These are phyloP conservation scores for Argyrosomus japonicus DNA, from an alignment of 2,113 vertebrate species.

Conservation along the genomic window DNA sequence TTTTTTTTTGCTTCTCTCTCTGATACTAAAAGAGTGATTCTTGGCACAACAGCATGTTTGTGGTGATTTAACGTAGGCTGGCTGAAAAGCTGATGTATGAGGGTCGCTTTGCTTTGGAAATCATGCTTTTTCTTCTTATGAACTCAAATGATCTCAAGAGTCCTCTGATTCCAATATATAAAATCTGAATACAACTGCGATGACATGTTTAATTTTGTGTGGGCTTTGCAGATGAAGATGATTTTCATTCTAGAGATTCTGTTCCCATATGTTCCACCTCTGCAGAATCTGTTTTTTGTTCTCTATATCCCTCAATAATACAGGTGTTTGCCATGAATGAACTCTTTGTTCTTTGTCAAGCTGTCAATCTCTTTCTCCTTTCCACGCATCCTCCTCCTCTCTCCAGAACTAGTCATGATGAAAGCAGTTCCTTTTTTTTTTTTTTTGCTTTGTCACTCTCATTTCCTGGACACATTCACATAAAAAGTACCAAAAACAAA, in stretches of 20 bases:
- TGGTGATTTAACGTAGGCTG: slow-evolving; percentile 39
- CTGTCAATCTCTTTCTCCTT: slow-evolving; percentile 24
- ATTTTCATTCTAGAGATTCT: background rate
- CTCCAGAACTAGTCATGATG: slow-evolving; percentile 6
- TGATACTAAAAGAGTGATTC: slow-evolving; percentile 34
- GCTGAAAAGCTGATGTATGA: slow-evolving; percentile 20
- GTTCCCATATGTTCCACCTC: background rate
- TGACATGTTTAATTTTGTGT: slow-evolving; percentile 25
- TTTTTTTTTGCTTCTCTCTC: slow-evolving; percentile 16
- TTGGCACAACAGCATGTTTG: slow-evolving; percentile 47
- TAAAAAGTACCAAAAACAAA: background rate
- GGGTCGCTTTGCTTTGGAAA: slow-evolving; percentile 46
- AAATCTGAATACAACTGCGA: too few relatives aligned
- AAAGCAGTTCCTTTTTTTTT: background rate
- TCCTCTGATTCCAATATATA: slow-evolving; percentile 11
- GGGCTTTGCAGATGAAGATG: background rate
- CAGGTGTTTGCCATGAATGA: slow-evolving; percentile 60
- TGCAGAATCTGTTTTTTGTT: slow-evolving; percentile 10
- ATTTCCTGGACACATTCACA: background rate
- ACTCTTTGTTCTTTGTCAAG: slow-evolving; percentile 61
- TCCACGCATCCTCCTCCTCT: slow-evolving; percentile 5
- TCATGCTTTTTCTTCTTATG: slow-evolving; percentile 31
- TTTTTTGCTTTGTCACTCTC: background rate
- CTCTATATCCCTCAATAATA: slow-evolving; percentile 7
- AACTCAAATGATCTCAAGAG: slow-evolving; percentile 15